Conservation (phyloP, 2,113 vertebrate genomes). For the Corythornis madagascariensis region DNA sequence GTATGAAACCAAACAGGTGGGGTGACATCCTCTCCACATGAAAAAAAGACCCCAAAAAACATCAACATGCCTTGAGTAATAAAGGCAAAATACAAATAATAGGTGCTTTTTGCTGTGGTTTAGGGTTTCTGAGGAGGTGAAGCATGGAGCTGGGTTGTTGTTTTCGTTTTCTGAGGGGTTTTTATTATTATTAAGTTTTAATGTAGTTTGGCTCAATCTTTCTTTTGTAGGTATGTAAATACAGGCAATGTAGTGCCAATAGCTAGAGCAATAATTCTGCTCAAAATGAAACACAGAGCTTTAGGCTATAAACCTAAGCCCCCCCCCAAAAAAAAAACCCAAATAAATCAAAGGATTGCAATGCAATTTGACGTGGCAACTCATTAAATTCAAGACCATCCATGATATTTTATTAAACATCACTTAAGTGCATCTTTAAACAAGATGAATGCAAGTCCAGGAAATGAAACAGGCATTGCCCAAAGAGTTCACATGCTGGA, state of each 20-base stretch:
- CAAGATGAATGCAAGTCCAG: slow-evolving; percentile 27
- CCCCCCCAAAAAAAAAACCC: no score
- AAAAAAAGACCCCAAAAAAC: slow-evolving; percentile 42
- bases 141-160: slow-evolving; percentile 42
- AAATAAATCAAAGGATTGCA: slow-evolving; percentile 50
- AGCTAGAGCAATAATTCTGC: slow-evolving; percentile 25
- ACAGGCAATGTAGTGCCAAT: slow-evolving; percentile 17
- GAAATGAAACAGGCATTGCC: slow-evolving; percentile 42
- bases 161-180: slow-evolving; percentile 44
- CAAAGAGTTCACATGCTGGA: not conserved
- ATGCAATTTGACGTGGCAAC: slow-evolving; percentile 24
- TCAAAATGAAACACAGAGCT: slow-evolving; percentile 45
- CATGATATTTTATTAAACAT: slow-evolving; percentile 17
- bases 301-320: slow-evolving; percentile 39
- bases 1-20: slow-evolving; percentile 16
- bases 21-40: slow-evolving; percentile 62
- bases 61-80: slow-evolving; percentile 52
- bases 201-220: slow-evolving; percentile 54
- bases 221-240: slow-evolving; percentile 50
- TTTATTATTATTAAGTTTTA: slow-evolving; percentile 69
- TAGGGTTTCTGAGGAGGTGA: slow-evolving; percentile 52
- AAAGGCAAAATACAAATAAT: not conserved
- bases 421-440: slow-evolving; percentile 42
- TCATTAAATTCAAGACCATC: slow-evolving; percentile 23
- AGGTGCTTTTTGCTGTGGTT: slow-evolving; percentile 65